phyloP scores from a whole-genome alignment of 2,888 invertebrate genomes.

The Nephrotoma guestfalica region DNA sequence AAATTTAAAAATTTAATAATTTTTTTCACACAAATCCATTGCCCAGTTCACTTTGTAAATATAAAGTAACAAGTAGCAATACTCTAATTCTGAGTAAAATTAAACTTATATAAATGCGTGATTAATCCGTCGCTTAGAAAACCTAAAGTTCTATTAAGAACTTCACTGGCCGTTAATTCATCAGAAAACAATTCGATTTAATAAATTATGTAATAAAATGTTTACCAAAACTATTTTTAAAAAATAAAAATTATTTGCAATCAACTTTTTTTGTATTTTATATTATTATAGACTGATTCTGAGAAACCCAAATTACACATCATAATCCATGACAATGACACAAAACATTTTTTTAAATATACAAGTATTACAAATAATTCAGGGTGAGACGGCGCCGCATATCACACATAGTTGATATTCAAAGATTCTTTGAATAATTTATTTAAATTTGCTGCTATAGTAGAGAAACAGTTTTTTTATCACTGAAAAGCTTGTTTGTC shows the following conservation, averaged over 20 bases:
- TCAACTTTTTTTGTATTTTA: not conserved
- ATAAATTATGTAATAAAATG: not conserved
- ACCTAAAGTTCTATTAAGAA: too few species aligned
- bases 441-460: not conserved
- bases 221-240: not conserved
- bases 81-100: too few species aligned
- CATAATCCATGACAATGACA: not conserved
- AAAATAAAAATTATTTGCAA: not conserved
- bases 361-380: not conserved
- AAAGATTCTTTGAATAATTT: not conserved
- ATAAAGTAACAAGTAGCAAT: too few species aligned
- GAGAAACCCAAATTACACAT: not conserved
- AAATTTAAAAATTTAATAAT: too few species aligned
- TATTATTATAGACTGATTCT: not conserved
- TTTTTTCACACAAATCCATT: too few species aligned
- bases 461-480: not conserved
- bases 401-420: not conserved
- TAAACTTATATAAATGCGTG: too few species aligned
- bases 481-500: not conserved
- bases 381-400: not conserved
- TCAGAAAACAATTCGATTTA: not conserved
- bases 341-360: not conserved
- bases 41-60: too few species aligned
- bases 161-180: not conserved
- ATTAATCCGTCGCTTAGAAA: too few species aligned